Base-by-base conservation (phyloP, 2,797 vertebrate species). In the Sebastes steindachneri region DNA sequence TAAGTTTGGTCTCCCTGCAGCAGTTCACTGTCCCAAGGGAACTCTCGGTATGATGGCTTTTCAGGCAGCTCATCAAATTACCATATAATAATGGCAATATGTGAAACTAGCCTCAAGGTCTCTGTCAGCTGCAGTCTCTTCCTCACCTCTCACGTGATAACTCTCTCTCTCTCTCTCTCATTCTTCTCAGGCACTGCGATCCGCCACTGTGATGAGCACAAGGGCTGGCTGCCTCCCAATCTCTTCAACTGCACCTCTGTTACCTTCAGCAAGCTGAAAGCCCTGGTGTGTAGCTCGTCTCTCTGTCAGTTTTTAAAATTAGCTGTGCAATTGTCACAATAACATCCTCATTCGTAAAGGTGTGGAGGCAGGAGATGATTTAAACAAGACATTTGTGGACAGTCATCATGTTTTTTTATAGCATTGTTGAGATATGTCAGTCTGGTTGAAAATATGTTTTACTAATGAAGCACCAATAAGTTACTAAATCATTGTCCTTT, bases 181-280 rank as follows among this genome's bases (percentile, higher is more conserved):
- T 68, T 88, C 54, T 37, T 81, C 55, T 1, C 89, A 99, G 98
- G 98, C 67, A 98, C 97, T 0, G 98, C 97, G 0, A 93, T 99
- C 72, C 96, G 98, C 57, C 98, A 99, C 95, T 99, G 98, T 64
- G 98, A 99, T 0, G 98, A 99, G 83, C 97, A 99, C 94, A 97
- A 96, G 86, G 98, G 98, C 35, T 99, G 98, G 98, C 94, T 99
- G 65, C 95, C 97, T 83, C 97, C 98, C 63, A 97, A 97, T 84
- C 97, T 99, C 89, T 98, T 98, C 94, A 99, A 99, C 94, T 99
- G 98, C 75, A 98, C 97, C 0, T 96, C 97, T 0, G 29, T 97
- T 75, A 96, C 96, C 82, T 99, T 99, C 94, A 96, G 95, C 55
- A 94, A 95, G 70, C 96, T 99, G 53, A 97, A 97, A 89, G 88